Base-by-base conservation (phyloP, 2,888 invertebrate species). In the Thera obeliscata region DNA sequence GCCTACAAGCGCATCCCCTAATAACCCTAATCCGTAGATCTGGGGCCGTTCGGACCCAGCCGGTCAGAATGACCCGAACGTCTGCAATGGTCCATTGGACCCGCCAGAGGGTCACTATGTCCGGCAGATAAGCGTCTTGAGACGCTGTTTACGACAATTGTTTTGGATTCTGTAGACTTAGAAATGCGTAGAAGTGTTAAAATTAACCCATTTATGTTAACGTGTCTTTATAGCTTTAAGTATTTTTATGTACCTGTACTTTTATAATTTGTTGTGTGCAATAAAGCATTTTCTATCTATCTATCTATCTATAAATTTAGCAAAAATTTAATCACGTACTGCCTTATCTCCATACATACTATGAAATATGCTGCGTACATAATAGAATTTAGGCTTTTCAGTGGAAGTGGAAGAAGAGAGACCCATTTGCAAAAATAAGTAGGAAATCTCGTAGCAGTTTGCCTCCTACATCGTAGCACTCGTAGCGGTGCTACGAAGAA, bases 111-210 rank as follows among this genome's bases (percentile, higher is more conserved):
- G 67, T 60, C 65, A 48, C 67, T 49, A 64, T 60, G 71, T 64
- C 69, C 71, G 55, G 61, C 50, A 76, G 77, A 74, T 74, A 73
- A 70, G 76, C 72, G 70, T 70, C 74, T 69, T 64, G 66, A 70
- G 66, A 71, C 66, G 60, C 62, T 70, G 56, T 70, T 67, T 67
- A 57, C 61, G 71, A 70, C 35, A 46, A 65, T 72, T 64, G 69
- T 69, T 61, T 70, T 58, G 58, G 49, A 63, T 56, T 52, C 38
- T 56, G 66, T 54, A 54, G 69, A 54, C 36, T 33, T 66, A 48
- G 3, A 8, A 7, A 63, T 12, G 3, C 36, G n/a, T 63, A 48
- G 61, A 69, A 61, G 5, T 11, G 48, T 58, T 43, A 46, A 46
- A 9, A 46, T 46, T 46, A 46, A 46, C 43, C 43, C 43, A 46